Evolutionary conservation across 2,113 vertebrate species (phyloP), one percentile per base, ranked within the genome.

Genomic region (Onychorhynchus coronatus): DNA sequence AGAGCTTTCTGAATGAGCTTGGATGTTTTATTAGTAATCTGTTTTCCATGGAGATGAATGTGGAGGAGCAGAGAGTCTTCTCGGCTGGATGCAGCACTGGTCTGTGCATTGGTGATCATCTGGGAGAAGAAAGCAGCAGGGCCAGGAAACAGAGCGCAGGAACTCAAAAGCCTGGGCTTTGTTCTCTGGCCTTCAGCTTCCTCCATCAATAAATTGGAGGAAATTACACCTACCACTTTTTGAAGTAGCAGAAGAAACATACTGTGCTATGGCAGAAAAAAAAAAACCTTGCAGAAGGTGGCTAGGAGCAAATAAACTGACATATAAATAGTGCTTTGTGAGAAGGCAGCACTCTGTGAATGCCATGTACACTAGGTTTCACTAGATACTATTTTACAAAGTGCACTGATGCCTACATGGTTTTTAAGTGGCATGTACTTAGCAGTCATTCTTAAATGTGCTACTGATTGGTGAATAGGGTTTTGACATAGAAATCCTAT

Each of bases 121-220:
- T 59, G 52, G 79, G 82, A 73, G 82, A 80, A 81, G 68, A 61
- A 52, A 71, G 70, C 47, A 14, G 63, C 47, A 18, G 7, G 28
- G 82, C 85, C 93, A 63, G 93, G 96, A 96, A 96, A n/a, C 10
- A 1, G 55, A 58, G 28, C 3, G 4, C 37, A 14, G 95, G 92
- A 90, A 84, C 94, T 65, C 19, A 0, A 85, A 65, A n/a, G 35
- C 44, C 70, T 77, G 30, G 2, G 11, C 86, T 93, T 95, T 96
- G 91, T 96, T 97, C 82, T 77, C 55, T 9, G 1, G 52, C 78
- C 71, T 59, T 90, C 56, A 19, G 85, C 90, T 96, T 97, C 95
- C 95, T 91, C 87, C 78, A 67, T 39, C 5, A 0, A 33, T 83
- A 90, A 94, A 95, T 88, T 66, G 91, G 67, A 95, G 94, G 93